Conservation (phyloP, 2,888 invertebrate genomes). For the Eudemis profundana region DNA sequence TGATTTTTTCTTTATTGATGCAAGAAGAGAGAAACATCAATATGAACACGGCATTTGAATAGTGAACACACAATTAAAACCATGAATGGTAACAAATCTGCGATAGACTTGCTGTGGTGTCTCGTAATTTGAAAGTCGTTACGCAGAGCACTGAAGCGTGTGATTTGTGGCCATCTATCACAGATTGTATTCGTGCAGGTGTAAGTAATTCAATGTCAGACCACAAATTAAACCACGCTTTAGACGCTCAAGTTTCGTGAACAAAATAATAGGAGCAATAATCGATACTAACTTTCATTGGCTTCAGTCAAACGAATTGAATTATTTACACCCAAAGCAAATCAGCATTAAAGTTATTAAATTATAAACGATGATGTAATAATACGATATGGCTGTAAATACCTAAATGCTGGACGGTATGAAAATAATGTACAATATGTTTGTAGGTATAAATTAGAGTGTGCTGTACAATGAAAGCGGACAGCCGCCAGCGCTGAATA, state of each 20-base stretch:
- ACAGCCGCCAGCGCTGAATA: slow-evolving; percentile 37
- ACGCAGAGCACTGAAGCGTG: slow-evolving; percentile 43
- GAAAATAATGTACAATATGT: slow-evolving; percentile 16
- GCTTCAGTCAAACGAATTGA: not conserved
- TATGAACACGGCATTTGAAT: slow-evolving; percentile 75
- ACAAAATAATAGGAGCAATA: not conserved
- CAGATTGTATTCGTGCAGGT: slow-evolving; percentile 57
- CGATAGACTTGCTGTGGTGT: slow-evolving; percentile 55
- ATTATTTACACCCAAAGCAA: slow-evolving; percentile 36
- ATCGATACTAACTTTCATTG: not conserved
- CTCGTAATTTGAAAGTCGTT: slow-evolving; percentile 46
- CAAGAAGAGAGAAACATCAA: slow-evolving; percentile 86
- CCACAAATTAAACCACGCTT: slow-evolving; percentile 16
- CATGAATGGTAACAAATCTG: slow-evolving; percentile 61
- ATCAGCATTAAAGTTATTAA: slow-evolving; percentile 30
- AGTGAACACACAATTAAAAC: slow-evolving; percentile 56
- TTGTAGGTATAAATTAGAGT: slow-evolving; percentile 33
- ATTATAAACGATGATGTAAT: slow-evolving; percentile 25
- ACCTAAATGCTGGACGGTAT: slow-evolving; percentile 11
- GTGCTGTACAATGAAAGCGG: slow-evolving; percentile 31
- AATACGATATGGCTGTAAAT: slow-evolving; percentile 7
- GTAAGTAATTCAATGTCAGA: slow-evolving; percentile 55
- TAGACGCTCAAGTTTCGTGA: slow-evolving; percentile 35
- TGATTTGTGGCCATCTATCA: slow-evolving; percentile 52
- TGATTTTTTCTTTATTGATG: slow-evolving; percentile 91